Conservation (phyloP, 1,140 invertebrate species). For the Schlechtendalia chinensis region DNA sequence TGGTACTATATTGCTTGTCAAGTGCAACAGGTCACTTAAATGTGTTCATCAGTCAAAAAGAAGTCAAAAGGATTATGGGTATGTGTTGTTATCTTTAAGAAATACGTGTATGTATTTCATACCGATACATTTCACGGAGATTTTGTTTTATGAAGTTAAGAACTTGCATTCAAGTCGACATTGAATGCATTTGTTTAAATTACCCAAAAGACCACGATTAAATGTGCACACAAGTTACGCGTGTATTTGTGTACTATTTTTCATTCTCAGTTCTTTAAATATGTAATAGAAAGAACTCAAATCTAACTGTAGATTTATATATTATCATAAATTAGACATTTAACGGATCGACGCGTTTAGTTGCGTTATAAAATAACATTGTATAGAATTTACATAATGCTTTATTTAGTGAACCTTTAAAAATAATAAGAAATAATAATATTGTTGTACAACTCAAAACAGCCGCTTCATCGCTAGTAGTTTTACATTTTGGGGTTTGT, state of each 20-base stretch:
- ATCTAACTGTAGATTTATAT: neutral
- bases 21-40: slow-evolving; percentile 49
- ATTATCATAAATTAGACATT: neutral
- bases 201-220: neutral
- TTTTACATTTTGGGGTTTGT: neutral
- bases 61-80: slow-evolving; percentile 51
- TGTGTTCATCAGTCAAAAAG: slow-evolving; percentile 52
- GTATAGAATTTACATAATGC: slow-evolving; percentile 8
- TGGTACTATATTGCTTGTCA: slow-evolving; percentile 31
- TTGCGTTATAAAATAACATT: neutral
- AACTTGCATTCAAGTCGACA: neutral
- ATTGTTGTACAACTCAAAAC: neutral
- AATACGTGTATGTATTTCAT: too few species aligned
- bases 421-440: neutral
- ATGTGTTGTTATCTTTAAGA: slow-evolving; percentile 9
- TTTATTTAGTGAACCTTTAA: neutral
- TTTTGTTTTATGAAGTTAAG: too few species aligned
- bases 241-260: neutral
- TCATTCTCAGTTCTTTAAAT: neutral
- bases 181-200: neutral
- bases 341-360: neutral
- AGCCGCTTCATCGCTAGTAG: neutral
- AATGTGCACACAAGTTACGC: too few species aligned
- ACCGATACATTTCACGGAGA: too few species aligned
- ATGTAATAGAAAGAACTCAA: neutral